Conservation (phyloP, 2,888 invertebrate species). For the Scaptomyza parva region DNA sequence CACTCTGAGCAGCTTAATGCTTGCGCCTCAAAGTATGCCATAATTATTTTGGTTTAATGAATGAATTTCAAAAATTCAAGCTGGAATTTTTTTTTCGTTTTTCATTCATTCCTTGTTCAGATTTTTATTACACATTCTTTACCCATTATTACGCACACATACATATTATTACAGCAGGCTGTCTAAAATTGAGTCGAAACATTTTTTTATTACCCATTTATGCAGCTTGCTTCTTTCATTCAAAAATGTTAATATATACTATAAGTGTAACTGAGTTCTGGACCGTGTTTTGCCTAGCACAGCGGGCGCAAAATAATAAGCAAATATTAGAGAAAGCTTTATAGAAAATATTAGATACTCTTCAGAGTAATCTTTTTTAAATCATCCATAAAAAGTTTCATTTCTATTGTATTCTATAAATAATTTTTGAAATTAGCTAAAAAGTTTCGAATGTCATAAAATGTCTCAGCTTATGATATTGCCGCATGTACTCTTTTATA, state of each 20-base stretch:
- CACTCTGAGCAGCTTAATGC: slow-evolving; percentile 28
- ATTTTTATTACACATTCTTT: slow-evolving; percentile 16
- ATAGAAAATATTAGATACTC: slow-evolving; percentile 13
- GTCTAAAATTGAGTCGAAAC: slow-evolving; percentile 17
- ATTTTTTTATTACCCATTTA: slow-evolving; percentile 26
- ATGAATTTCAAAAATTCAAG: neutral
- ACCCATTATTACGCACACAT: slow-evolving; percentile 11
- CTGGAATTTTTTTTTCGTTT: neutral
- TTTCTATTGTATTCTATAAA: too few species aligned
- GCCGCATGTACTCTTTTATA: neutral
- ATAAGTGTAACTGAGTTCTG: slow-evolving; percentile 9
- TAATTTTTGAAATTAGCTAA: too few species aligned
- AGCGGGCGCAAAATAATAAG: slow-evolving; percentile 13
- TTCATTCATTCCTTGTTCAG: slow-evolving; percentile 5
- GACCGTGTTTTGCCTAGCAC: slow-evolving; percentile 14
- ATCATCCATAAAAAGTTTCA: too few species aligned
- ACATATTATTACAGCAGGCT: slow-evolving; percentile 14
- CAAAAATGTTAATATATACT: slow-evolving; percentile 42
- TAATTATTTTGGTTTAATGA: slow-evolving; percentile 5
- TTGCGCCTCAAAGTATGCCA: slow-evolving; percentile 36
- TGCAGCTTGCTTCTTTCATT: slow-evolving; percentile 6
- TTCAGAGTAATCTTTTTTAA: too few species aligned
- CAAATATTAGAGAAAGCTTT: neutral
- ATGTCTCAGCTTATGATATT: neutral
- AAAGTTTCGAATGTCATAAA: too few species aligned